Evolutionary conservation across 2,797 vertebrate species (phyloP).

Genomic region (Protosalanx chinensis): DNA sequence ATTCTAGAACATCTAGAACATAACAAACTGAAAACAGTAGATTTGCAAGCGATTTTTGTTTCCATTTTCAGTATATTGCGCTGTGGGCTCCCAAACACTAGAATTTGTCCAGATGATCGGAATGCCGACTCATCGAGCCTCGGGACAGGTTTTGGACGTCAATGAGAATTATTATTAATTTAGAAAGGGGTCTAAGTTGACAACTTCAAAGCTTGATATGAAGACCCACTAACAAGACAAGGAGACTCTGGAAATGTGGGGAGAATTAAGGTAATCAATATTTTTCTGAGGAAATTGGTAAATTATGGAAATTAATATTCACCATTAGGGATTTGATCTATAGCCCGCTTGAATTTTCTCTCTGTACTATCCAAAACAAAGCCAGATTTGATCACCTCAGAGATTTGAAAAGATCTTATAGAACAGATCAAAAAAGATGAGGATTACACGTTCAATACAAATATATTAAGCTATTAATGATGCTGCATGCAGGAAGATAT

Average conservation of each 20-base stretch:
- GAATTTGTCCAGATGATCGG: too few relatives aligned
- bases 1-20: too few relatives aligned
- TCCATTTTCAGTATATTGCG: constrained; percentile 24
- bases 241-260: constrained; percentile 61
- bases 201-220: constrained; percentile 60
- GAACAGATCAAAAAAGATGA: constrained; percentile 32
- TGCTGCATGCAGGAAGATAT: constrained; percentile 37
- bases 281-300: constrained; percentile 63
- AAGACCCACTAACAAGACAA: constrained; percentile 62
- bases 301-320: constrained; percentile 50
- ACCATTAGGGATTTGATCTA: constrained; percentile 18
- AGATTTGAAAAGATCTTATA: constrained; percentile 28
- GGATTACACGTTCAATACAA: constrained; percentile 34
- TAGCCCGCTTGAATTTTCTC: constrained; percentile 10
- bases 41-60: too few relatives aligned
- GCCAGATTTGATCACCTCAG: constrained; percentile 17
- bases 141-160: constrained; percentile 36
- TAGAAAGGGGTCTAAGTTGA: constrained; percentile 35
- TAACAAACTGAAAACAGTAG: too few relatives aligned
- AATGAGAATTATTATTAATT: constrained; percentile 36
- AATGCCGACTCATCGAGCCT: constrained; percentile 28
- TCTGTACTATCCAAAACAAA: constrained; percentile 22
- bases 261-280: constrained; percentile 83
- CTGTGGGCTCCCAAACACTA: constrained; percentile 10
- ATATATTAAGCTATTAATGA: constrained; percentile 35